phyloP scores from a whole-genome alignment of 2,797 vertebrate genomes.

The Leptatherina wallacei region DNA sequence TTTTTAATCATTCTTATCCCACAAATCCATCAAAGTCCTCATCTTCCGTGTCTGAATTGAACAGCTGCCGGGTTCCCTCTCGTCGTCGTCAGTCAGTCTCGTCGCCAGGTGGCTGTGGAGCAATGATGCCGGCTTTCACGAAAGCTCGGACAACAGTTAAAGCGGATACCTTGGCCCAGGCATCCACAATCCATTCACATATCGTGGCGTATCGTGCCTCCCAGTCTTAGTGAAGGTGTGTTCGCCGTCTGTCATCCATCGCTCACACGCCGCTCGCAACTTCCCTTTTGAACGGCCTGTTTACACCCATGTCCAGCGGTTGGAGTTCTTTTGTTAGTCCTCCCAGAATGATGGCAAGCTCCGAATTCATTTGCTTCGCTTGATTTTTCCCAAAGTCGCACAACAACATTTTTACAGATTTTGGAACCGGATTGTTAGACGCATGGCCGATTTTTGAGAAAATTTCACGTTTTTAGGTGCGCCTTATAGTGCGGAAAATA shows the following conservation, averaged over 20 bases:
- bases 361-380: background rate
- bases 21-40: no score
- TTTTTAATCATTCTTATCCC: no score
- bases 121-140: background rate
- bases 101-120: background rate
- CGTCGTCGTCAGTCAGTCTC: background rate
- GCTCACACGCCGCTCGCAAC: no score
- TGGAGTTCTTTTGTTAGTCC: conserved; percentile 1
- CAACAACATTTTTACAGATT: no score
- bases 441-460: no score
- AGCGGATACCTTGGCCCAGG: no score
- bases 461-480: no score
- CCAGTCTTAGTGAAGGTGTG: background rate
- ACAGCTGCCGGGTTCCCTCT: no score
- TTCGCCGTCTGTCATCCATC: background rate
- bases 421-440: no score
- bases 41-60: no score
- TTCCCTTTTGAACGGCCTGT: conserved; percentile 2
- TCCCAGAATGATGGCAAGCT: background rate
- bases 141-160: no score
- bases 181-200: background rate
- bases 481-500: no score
- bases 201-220: background rate
- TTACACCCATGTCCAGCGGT: background rate
- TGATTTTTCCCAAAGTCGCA: background rate